These are phyloP conservation scores for Protomyctophum bolini DNA, from an alignment of 2,113 vertebrate species.

Conservation along the genomic window DNA sequence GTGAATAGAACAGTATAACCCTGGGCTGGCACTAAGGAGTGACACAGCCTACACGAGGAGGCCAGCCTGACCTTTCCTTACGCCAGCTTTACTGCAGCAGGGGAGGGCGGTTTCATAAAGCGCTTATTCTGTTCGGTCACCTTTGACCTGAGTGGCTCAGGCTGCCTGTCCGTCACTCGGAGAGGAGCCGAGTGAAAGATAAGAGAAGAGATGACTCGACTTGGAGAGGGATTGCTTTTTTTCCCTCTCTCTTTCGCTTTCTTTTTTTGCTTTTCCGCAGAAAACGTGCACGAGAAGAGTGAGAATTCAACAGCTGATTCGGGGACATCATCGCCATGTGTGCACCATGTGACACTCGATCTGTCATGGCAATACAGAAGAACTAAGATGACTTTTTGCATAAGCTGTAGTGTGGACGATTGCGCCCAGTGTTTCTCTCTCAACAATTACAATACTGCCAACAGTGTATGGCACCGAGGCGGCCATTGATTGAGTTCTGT, in stretches of 20 bases:
- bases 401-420: slow-evolving; percentile 35
- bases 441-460: slow-evolving; percentile 57
- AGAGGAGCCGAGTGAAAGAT: slow-evolving; percentile 35
- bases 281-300: background rate
- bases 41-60: slow-evolving; percentile 39
- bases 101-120: slow-evolving; percentile 68
- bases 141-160: slow-evolving; percentile 67
- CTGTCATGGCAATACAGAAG: slow-evolving; percentile 31
- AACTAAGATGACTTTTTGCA: slow-evolving; percentile 40
- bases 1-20: slow-evolving; percentile 68
- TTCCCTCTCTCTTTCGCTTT: slow-evolving; percentile 24
- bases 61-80: slow-evolving; percentile 65
- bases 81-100: slow-evolving; percentile 55
- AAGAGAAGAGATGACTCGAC: slow-evolving; percentile 52
- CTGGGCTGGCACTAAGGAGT: slow-evolving; percentile 44
- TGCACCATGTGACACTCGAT: slow-evolving; percentile 36
- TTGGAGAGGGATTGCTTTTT: slow-evolving; percentile 57
- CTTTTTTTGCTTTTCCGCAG: slow-evolving; percentile 22
- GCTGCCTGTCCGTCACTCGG: slow-evolving; percentile 62
- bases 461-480: slow-evolving; percentile 31
- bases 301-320: slow-evolving; percentile 25
- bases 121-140: slow-evolving; percentile 68
- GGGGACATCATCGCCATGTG: slow-evolving; percentile 2
- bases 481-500: background rate
- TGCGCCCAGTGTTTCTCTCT: slow-evolving; percentile 35